These are phyloP conservation scores for Mimas tiliae DNA, from an alignment of 2,888 invertebrate genomes.

Conservation along the genomic window DNA sequence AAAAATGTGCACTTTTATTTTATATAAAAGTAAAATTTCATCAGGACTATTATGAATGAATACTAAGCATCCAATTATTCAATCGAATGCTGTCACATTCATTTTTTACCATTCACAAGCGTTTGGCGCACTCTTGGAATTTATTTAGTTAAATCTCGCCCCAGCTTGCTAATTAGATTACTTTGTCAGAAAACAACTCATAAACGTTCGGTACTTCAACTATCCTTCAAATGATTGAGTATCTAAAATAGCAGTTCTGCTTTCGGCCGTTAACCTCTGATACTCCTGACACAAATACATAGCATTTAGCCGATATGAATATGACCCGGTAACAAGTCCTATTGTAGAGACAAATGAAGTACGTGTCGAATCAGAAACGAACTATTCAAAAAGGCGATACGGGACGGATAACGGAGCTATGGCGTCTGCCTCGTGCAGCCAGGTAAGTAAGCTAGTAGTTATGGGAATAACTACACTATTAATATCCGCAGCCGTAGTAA, in stretches of 20 bases:
- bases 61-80: background rate
- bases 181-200: background rate
- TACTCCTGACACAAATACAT: conserved; percentile 76
- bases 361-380: conserved; percentile 80
- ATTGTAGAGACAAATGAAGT: conserved; percentile 71
- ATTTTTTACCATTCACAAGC: background rate
- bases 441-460: conserved; percentile 22
- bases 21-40: too few species aligned
- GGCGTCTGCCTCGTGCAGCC: conserved; percentile 31
- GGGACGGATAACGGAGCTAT: conserved; percentile 72
- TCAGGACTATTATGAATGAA: background rate
- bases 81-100: background rate
- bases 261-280: conserved; percentile 64
- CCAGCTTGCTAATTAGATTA: background rate
- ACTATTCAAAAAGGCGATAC: conserved; percentile 77
- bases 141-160: background rate
- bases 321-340: conserved; percentile 73
- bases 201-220: background rate
- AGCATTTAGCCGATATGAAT: conserved; percentile 64
- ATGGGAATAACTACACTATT: conserved; percentile 9
- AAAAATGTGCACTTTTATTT: background rate
- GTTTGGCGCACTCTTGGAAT: background rate
- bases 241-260: conserved; percentile 25
- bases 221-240: conserved; percentile 9
- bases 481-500: background rate